Base-by-base conservation (phyloP, 2,888 invertebrate species). In the Amphipoea oculea region DNA sequence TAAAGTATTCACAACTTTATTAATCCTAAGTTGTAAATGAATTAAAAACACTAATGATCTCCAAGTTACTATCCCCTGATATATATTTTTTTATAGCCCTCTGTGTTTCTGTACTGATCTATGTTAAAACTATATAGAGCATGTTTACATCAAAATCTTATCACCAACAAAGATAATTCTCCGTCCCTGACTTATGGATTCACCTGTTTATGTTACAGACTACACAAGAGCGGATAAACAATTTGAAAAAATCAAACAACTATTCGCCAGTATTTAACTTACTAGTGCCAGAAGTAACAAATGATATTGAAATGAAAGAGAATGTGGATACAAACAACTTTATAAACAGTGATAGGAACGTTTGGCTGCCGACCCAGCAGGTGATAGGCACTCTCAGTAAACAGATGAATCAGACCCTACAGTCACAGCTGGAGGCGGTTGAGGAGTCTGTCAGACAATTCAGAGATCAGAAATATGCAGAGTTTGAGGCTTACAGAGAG, bases 381-480 rank as follows among this genome's bases (percentile, higher is more conserved):
- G 97, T 97, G 80, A 96, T 98, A 84, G 97, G 97, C 75, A 96
- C 96, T 71, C 95, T 98, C 60, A 98, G 98, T 90, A 97, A 98
- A 89, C 97, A 98, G 90, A 97, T 98, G 82, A 97, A 98, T 81
- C 97, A 97, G 88, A 98, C 97, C 71, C 95, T 99, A 75, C 97
- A 98, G 91, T 97, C 97, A 70, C 98, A 98, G 94, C 97, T 98
- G 74, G 97, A 97, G 69, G 97, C 97, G 4, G 97, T 98, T 70
- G 98, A 98, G 91, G 98, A 98, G 89, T 97, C 98, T 87, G 98
- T 99, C 82, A 97, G 98, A 90, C 97, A 97, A 82, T 99, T 97
- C 95, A 98, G 98, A 85, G 98, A 98, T 90, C 98, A 98, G 91
- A 98, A 98, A 92, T 98, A 98, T 96, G 97, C 98, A 82, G 97